Conservation (phyloP, 2,113 vertebrate species). For the Anthoscopus minutus region DNA sequence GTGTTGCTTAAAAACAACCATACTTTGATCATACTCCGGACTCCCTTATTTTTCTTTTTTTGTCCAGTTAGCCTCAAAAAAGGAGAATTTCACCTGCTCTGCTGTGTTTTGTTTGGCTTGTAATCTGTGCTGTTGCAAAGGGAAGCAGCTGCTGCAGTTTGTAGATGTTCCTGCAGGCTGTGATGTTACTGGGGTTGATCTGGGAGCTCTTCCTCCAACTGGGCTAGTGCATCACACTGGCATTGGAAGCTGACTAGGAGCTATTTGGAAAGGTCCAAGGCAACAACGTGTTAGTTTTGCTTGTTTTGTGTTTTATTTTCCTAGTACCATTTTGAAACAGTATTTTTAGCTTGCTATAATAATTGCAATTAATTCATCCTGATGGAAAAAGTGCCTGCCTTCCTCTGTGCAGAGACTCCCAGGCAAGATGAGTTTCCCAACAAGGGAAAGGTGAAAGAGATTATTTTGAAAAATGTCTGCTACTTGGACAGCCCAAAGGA, state of each 20-base stretch:
- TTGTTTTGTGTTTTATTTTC: neutral
- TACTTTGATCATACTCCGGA: neutral
- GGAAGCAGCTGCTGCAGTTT: neutral
- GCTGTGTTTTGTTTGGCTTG: neutral
- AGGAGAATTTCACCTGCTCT: neutral
- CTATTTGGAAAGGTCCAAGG: neutral
- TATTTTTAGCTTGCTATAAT: neutral
- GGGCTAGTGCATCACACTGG: accelerated
- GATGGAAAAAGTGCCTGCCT: accelerated
- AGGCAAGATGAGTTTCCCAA: neutral
- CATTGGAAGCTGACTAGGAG: neutral
- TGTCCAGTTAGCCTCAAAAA: neutral
- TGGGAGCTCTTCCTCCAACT: neutral
- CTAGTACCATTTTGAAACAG: neutral
- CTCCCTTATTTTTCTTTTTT: neutral
- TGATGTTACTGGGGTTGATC: neutral
- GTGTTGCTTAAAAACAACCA: neutral
- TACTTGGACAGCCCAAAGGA: neutral
- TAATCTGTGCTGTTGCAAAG: neutral
- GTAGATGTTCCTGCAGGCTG: neutral
- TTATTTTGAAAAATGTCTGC: neutral
- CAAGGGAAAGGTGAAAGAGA: neutral
- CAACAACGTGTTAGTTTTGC: neutral
- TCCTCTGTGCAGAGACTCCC: neutral
- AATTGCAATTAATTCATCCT: neutral